Base-by-base conservation (phyloP, 92 coral and sea anemone genomes). In the Palythoa caribaeorum region DNA sequence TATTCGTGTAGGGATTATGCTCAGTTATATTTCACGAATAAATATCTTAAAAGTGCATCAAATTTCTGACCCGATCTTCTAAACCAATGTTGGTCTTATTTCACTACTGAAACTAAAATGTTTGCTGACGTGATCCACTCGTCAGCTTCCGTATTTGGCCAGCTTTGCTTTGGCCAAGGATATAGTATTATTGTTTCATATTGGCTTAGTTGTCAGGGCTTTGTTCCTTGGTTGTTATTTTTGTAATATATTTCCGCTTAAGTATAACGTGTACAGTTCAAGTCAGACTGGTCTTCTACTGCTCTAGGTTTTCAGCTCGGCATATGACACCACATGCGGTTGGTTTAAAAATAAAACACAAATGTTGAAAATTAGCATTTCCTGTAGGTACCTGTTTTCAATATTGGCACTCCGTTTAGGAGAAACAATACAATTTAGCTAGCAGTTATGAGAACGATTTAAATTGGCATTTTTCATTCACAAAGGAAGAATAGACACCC, bases 91-190 rank as follows among this genome's bases (percentile, higher is more conserved):
- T 59, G 6, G 5, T 17, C 19, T 17, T 21, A 63, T 50, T 59
- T 77, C 69, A 54, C 69, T 11, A 55, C 83, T 77, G 69, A 77
- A 77, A 10, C 83, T 54, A 47, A 77, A 77, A 77, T 53, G 65
- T 12, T 14, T 77, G 68, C 78, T 73, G 83, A 13, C 20, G 68
- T 55, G 6, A 52, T 16, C n/a, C 83, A 35, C 83, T 52, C 53
- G 55, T 2, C 51, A 71, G 4, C 39, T 39, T 73, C 83, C 83
- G 83, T 77, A 77, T 77, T 77, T 77, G 83, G 83, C 13, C 14
- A 36, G 35, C 54, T 6, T 54, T 55, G 68, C 28, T 28, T 28
- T 28, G 28, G 28, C 28, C 28, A 44, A 44, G 7, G 7, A 47
- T 54, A 59, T 16, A n/a, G 28, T 28, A 21, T 9, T 35, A 35